These are phyloP conservation scores for Moxostoma hubbsi DNA, from an alignment of 2,797 vertebrate genomes.

Conservation along the genomic window DNA sequence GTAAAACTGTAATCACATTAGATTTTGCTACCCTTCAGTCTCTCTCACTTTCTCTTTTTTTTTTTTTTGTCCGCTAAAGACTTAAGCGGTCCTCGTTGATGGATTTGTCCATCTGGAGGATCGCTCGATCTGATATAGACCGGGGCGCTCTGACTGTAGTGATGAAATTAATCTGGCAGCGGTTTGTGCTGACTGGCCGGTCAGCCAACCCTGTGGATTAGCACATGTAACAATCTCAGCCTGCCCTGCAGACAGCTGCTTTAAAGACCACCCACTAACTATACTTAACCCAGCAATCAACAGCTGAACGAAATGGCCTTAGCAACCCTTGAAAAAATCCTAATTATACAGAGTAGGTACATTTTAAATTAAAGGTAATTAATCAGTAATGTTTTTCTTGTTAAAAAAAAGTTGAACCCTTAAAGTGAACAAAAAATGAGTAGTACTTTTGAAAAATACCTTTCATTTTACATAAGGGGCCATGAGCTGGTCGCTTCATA, in stretches of 20 bases:
- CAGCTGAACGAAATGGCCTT: neutral
- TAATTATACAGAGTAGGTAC: neutral
- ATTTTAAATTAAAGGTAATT: no score
- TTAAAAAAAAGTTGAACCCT: no score
- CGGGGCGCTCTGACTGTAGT: conserved; percentile 51
- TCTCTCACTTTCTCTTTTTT: conserved; percentile 5
- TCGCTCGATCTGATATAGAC: conserved; percentile 2
- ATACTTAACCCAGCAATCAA: conserved; percentile 31
- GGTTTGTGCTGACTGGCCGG: conserved; percentile 63
- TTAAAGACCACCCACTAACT: conserved; percentile 65
- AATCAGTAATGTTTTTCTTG: no score
- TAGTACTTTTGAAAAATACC: no score
- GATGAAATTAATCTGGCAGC: conserved; percentile 79
- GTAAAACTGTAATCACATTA: conserved; percentile 18
- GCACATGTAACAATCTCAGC: conserved; percentile 64
- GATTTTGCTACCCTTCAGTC: neutral
- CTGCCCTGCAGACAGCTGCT: conserved; percentile 71
- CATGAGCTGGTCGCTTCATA: no score
- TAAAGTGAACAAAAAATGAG: no score
- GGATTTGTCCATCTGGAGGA: conserved; percentile 68
- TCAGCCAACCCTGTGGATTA: conserved; percentile 74
- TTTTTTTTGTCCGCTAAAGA: conserved; percentile 45
- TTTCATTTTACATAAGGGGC: no score
- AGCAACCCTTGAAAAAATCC: neutral
- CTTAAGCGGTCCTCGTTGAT: conserved; percentile 57